These are phyloP conservation scores for Salvator merianae DNA, from an alignment of 2,113 vertebrate genomes.

Conservation along the genomic window DNA sequence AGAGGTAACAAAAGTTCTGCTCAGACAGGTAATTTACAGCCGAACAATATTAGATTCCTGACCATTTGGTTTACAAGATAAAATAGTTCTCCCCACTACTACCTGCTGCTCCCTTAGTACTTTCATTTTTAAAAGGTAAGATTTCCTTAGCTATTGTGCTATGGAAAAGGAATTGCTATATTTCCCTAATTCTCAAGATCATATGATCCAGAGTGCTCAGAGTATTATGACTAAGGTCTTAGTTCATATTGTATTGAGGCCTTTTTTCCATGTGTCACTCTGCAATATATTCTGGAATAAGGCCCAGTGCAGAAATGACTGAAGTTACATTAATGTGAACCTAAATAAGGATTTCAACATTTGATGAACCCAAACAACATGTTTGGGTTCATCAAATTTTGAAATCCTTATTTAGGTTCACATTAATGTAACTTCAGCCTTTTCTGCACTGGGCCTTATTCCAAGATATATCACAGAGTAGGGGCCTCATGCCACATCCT, in stretches of 20 bases:
- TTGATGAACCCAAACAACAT: neutral
- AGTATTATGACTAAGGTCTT: neutral
- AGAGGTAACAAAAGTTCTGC: neutral
- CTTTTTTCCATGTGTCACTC: neutral
- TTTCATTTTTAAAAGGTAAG: too few relatives aligned
- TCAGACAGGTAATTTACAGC: neutral
- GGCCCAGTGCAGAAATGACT: too few relatives aligned
- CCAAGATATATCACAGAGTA: too few relatives aligned
- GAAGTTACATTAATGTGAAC: neutral
- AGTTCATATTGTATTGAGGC: neutral
- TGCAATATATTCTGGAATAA: too few relatives aligned
- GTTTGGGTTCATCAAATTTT: neutral
- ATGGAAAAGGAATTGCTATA: neutral
- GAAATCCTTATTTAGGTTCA: neutral
- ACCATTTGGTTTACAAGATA: too few relatives aligned
- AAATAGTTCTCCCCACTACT: neutral
- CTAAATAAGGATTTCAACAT: neutral
- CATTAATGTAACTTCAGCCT: neutral
- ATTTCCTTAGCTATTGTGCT: too few relatives aligned
- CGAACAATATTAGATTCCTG: neutral
- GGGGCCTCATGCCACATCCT: too few relatives aligned
- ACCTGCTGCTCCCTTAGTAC: too few relatives aligned
- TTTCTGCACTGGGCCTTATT: too few relatives aligned
- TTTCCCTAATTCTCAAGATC: neutral
- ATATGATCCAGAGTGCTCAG: too few relatives aligned